A percentile compares a stretch with the other conserved stretches of the same genome.
Evolutionary conservation across 2,113 vertebrate genomes (phyloP).

Genomic region (Heptranchias perlo): DNA sequence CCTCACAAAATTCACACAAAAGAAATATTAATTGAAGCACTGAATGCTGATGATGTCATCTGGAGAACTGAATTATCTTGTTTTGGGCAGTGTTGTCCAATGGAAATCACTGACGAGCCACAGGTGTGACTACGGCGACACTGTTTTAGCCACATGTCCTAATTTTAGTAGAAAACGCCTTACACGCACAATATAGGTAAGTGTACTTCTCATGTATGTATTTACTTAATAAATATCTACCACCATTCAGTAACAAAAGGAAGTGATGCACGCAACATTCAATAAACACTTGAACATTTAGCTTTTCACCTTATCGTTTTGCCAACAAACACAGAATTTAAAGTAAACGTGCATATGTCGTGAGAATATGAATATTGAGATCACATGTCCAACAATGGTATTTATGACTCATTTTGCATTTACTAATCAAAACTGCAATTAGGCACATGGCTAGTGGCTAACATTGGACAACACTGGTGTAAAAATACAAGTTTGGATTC

Average conservation of each 20-base stretch:
- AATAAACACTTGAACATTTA: background rate
- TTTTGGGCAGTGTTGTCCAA: no score
- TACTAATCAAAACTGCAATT: background rate
- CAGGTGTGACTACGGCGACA: background rate
- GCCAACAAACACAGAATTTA: background rate
- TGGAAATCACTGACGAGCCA: background rate
- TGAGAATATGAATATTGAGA: background rate
- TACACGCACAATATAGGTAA: background rate
- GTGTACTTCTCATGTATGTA: background rate
- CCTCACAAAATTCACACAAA: background rate
- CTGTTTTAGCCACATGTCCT: background rate
- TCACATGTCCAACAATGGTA: background rate
- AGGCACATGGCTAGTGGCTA: no score
- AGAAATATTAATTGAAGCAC: background rate
- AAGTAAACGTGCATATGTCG: background rate
- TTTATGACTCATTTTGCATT: background rate
- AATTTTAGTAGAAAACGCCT: background rate
- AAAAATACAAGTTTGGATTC: background rate
- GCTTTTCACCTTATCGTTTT: background rate
- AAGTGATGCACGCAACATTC: background rate
- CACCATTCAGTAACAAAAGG: background rate
- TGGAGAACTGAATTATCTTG: no score
- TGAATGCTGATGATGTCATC: no score
- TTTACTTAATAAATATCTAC: background rate
- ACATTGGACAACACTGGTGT: background rate